These are phyloP conservation scores for Rhopalosiphum maidis DNA, from an alignment of 1,140 invertebrate genomes.

Conservation along the genomic window DNA sequence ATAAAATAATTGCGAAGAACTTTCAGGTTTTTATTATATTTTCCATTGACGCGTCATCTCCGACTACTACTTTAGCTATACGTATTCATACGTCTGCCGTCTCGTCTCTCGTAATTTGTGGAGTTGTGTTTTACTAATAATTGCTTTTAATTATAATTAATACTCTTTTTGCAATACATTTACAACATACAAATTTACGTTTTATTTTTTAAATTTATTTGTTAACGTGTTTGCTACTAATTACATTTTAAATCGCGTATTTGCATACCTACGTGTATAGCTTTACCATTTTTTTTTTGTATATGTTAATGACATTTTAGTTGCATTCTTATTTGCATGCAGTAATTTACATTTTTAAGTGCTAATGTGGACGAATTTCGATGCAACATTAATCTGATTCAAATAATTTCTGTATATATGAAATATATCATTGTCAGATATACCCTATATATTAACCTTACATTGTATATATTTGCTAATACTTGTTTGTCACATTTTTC, in stretches of 20 bases:
- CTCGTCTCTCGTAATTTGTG: background rate
- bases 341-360: background rate
- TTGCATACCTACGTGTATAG: background rate
- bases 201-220: background rate
- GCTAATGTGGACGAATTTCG: background rate
- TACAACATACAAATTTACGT: background rate
- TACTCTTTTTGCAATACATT: background rate
- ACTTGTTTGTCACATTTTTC: background rate
- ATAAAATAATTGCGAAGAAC: background rate
- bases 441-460: background rate
- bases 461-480: background rate
- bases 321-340: background rate
- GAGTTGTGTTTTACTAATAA: background rate
- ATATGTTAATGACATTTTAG: background rate
- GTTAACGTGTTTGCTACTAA: background rate
- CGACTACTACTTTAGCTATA: background rate
- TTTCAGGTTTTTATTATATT: background rate
- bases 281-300: background rate
- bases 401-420: background rate
- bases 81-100: background rate
- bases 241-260: constrained; percentile 8
- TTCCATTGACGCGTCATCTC: background rate
- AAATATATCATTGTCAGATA: background rate
- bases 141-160: background rate
- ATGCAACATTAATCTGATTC: background rate